Evolutionary conservation across 23 tunicate genomes (phyloP), one percentile per base, ranked within the genome.

Genomic region (Trididemnum nubilum): DNA sequence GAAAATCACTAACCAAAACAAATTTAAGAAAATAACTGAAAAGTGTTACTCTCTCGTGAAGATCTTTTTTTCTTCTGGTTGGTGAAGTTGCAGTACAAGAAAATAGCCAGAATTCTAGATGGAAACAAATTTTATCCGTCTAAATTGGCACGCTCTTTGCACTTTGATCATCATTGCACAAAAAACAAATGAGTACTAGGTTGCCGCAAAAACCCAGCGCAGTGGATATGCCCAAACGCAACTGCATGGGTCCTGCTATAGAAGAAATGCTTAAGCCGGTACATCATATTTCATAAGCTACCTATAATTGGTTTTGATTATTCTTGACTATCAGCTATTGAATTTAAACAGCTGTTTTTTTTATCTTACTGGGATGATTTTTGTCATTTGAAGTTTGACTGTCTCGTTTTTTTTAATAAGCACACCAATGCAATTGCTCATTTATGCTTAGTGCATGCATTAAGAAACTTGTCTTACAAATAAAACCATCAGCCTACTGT

Each of bases 161-260:
- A n/a, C n/a, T n/a, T n/a, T n/a, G n/a, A n/a, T n/a, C n/a, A n/a
- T n/a, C n/a, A n/a, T n/a, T n/a, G n/a, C n/a, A n/a, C n/a, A n/a
- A n/a, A n/a, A n/a, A n/a, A n/a, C n/a, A n/a, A n/a, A n/a, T n/a
- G n/a, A n/a, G n/a, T n/a, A n/a, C n/a, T n/a, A n/a, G n/a, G n/a
- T n/a, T n/a, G n/a, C n/a, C n/a, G n/a, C n/a, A n/a, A n/a, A n/a
- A n/a, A n/a, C n/a, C n/a, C n/a, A n/a, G n/a, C n/a, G n/a, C n/a
- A n/a, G n/a, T n/a, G n/a, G n/a, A 44, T 44, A 44, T 44, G 54
- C 54, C 54, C 54, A 44, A 44, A 44, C 54, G 54, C 54, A 44
- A 44, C 54, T 44, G 54, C 54, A 44, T 44, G 9, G 54, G 54
- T 44, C 54, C 54, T 44, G 54, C 9, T 44, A 44, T 15, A 15